Percentiles rank a stretch among this genome's conserved stretches.
phyloP scores from a whole-genome alignment of 2,797 vertebrate species.

The Takifugu ocellatus region DNA sequence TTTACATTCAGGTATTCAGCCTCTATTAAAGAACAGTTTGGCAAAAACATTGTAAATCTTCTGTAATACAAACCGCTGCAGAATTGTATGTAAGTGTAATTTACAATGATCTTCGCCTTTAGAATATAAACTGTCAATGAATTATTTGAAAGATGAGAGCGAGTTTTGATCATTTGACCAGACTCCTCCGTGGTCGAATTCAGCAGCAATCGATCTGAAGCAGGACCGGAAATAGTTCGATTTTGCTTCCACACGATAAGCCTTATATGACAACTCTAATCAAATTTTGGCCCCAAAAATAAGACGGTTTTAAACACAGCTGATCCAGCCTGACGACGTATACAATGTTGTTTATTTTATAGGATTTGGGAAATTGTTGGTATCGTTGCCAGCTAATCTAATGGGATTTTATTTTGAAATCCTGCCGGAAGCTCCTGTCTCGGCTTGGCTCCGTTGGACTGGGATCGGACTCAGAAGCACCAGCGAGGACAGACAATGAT shows the following conservation, averaged over 20 bases:
- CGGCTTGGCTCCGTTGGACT: constrained; percentile 9
- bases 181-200: too few relatives aligned
- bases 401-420: constrained; percentile 39
- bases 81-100: too few relatives aligned
- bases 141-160: constrained; percentile 27
- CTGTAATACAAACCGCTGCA: too few relatives aligned
- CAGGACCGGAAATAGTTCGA: not conserved
- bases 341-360: too few relatives aligned
- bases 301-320: not conserved
- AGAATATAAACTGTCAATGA: too few relatives aligned
- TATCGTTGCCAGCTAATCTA: too few relatives aligned
- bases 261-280: not conserved
- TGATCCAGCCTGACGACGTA: too few relatives aligned
- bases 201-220: not conserved
- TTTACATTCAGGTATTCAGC: too few relatives aligned
- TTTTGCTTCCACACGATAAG: constrained; percentile 2
- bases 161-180: constrained; percentile 23
- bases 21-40: too few relatives aligned
- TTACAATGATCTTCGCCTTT: too few relatives aligned
- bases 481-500: constrained; percentile 51
- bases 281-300: rapidly evolving
- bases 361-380: too few relatives aligned
- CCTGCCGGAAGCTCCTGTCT: constrained; percentile 7
- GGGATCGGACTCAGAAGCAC: constrained; percentile 50
- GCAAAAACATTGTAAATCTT: too few relatives aligned